Evolutionary conservation across 2,113 vertebrate genomes (phyloP).

Genomic region (Pongo pygmaeus): DNA sequence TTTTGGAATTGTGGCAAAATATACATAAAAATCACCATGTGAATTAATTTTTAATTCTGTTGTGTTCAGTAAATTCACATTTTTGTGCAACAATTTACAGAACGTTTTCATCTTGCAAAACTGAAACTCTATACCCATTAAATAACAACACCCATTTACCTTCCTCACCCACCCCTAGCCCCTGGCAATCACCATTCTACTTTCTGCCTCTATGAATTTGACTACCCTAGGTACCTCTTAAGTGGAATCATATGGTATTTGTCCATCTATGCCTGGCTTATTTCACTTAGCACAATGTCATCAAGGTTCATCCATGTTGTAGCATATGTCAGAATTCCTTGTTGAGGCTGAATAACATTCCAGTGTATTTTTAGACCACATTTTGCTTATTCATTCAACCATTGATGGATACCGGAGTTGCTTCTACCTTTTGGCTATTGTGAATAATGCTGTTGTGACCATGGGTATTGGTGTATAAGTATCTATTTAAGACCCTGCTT

Average conservation of each 20-base stretch:
- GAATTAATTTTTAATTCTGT: slow-evolving; percentile 24
- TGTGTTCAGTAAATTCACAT: not conserved
- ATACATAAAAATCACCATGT: not conserved
- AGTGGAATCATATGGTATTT: not conserved
- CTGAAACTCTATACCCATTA: not conserved
- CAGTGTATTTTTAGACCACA: not conserved
- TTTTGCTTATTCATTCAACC: not conserved
- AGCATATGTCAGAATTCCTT: not conserved
- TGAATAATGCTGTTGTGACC: not conserved
- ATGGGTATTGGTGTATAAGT: not conserved
- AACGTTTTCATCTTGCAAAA: slow-evolving; percentile 36
- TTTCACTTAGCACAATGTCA: not conserved
- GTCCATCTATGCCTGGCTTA: not conserved
- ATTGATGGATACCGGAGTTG: not conserved
- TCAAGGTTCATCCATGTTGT: not conserved
- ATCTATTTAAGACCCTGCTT: not conserved
- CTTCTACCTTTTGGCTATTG: not conserved
- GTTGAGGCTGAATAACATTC: not conserved
- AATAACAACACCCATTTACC: not conserved
- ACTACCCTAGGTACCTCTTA: not conserved
- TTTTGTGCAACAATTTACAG: not conserved
- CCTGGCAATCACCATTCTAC: not conserved
- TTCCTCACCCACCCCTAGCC: not conserved
- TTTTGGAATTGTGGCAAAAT: not conserved
- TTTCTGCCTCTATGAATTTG: not conserved